These are phyloP conservation scores for Agrochola litura DNA, from an alignment of 2,888 invertebrate species.

Conservation along the genomic window DNA sequence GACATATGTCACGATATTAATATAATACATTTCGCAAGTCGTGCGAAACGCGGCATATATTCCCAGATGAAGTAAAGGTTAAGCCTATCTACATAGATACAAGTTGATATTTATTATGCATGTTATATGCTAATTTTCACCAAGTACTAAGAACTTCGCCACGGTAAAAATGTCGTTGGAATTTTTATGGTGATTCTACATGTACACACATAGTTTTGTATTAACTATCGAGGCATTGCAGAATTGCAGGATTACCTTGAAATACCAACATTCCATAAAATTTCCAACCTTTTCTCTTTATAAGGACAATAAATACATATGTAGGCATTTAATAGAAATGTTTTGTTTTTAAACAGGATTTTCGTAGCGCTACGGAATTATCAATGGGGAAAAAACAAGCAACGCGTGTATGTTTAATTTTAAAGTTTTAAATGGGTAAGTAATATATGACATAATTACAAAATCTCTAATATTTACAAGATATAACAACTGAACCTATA, in stretches of 20 bases:
- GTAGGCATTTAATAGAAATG: background rate
- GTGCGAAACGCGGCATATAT: slow-evolving; percentile 5
- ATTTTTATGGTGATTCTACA: slow-evolving; percentile 22
- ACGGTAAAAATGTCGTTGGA: slow-evolving; percentile 26
- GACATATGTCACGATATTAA: slow-evolving; percentile 21
- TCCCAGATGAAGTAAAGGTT: slow-evolving; percentile 39
- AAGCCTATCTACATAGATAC: slow-evolving; percentile 13
- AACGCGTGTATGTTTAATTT: background rate
- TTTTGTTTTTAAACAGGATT: background rate
- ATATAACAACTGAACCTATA: too few species aligned
- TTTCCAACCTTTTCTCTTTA: slow-evolving; percentile 7
- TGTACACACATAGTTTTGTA: slow-evolving; percentile 3
- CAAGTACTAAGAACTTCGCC: slow-evolving; percentile 20
- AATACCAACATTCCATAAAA: slow-evolving; percentile 22
- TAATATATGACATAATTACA: too few species aligned
- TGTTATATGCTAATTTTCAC: slow-evolving; percentile 40
- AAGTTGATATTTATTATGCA: slow-evolving; percentile 36
- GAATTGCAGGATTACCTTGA: slow-evolving; percentile 30
- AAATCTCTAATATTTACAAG: too few species aligned
- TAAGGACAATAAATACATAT: slow-evolving; percentile 4
- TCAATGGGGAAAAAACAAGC: slow-evolving; percentile 2
- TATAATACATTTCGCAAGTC: slow-evolving; percentile 34
- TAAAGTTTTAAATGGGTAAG: too few species aligned
- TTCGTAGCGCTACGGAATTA: background rate
- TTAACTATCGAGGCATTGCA: slow-evolving; percentile 29